These are phyloP conservation scores for Pseudorasbora parva DNA, from an alignment of 2,113 vertebrate genomes.

Conservation along the genomic window DNA sequence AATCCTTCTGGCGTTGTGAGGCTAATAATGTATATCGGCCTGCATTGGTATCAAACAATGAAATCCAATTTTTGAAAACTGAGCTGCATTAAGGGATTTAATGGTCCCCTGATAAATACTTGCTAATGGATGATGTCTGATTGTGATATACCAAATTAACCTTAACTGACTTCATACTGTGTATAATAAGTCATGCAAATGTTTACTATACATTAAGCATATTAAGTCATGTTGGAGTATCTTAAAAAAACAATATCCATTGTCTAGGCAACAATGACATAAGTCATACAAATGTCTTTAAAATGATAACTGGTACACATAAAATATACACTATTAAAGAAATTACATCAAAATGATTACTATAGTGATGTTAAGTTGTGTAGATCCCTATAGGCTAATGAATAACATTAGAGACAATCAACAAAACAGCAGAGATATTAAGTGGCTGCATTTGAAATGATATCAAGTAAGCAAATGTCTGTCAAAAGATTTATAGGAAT, in stretches of 20 bases:
- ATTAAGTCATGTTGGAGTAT: background rate
- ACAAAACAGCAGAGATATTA: background rate
- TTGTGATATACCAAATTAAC: constrained; percentile 3
- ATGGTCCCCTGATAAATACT: background rate
- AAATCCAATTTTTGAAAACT: background rate
- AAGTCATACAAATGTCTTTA: background rate
- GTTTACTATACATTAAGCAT: background rate
- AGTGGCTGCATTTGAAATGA: background rate
- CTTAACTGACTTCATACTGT: background rate
- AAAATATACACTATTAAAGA: background rate
- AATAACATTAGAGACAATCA: background rate
- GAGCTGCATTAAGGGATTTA: background rate
- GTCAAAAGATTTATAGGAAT: background rate
- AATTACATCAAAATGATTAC: background rate
- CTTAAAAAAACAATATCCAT: background rate
- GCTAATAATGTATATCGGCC: background rate
- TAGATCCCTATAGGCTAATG: background rate
- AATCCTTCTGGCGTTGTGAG: background rate
- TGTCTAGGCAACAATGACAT: background rate
- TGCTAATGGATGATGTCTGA: constrained; percentile 13
- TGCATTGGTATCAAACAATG: background rate
- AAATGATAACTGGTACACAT: background rate
- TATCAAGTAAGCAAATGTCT: background rate
- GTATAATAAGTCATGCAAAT: background rate
- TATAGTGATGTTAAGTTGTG: background rate